Evolutionary conservation across 92 coral and sea anemone genomes (phyloP), one percentile per base, ranked within the genome.

Genomic region (Zoanthus solanderi): DNA sequence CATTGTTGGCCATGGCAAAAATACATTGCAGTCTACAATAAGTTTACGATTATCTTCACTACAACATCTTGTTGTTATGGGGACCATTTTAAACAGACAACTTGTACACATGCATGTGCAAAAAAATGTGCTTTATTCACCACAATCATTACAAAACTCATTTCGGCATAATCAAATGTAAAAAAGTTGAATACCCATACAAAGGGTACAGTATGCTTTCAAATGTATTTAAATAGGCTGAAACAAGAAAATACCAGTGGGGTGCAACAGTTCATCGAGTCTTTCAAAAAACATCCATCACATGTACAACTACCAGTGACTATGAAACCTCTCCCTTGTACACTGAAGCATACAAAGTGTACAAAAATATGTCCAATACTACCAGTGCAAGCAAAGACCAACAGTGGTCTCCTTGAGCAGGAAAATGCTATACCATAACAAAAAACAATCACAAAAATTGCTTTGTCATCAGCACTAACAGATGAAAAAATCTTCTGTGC

Each of bases 221-320:
- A 0, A 23, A 23, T 23, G 23, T 23, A 23, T 32, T 3, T 71
- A 71, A 71, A 9, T 71, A 72, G 76, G 76, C 52, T 72, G 0
- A 42, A 42, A 72, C 52, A 2, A 72, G 52, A 72, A 72, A 72
- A 72, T 72, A 72, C 76, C 50, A 28, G 75, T 71, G 75, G 75
- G n/a, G 45, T 71, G 75, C 75, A 71, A 71, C 76, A 72, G 52
- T 37, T 72, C 76, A 44, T 72, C 30, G 52, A 72, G 52, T 72
- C 76, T 72, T 72, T 72, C 17, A 72, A 37, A 28, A 13, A 28
- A 42, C 42, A 42, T 32, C 44, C 17, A 9, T 31, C 50, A 0
- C 50, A 37, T 72, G 53, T 71, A 71, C 76, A 72, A 72, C n/a
- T 72, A 37, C 53, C 76, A 72, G 76, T 72, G 76, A 72, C 76